Base-by-base conservation (phyloP, 2,113 vertebrate genomes). In the Danio rerio region DNA sequence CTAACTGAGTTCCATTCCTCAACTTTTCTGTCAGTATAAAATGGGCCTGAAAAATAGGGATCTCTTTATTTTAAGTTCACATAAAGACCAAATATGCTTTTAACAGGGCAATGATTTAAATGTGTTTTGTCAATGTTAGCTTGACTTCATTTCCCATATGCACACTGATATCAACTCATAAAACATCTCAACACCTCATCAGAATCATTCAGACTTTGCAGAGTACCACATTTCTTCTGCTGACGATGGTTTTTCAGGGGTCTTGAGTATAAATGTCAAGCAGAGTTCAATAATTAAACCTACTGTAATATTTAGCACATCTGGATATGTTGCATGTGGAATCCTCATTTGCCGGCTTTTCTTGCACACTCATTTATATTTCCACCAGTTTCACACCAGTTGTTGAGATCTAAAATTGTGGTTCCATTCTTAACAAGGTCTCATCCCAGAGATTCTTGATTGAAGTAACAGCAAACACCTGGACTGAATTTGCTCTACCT, bases 401-500 rank as follows among this genome's bases (percentile, higher is more conserved):
- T 74, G 62, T 72, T 82, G 42, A 74, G 52, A 74, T 45, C 18
- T 20, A 12, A 47, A 31, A 18, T 53, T 42, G 59, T 1, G 3
- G 62, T 20, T 81, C 73, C 47, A 61, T 13, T 81, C 76, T 78
- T 45, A 53, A 70, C 73, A 47, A 40, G 69, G 78, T 61, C 56
- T 61, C 82, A 77, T 15, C 75, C 68, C n/a, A 53, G 8, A 10
- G 56, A 42, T 42, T 65, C 65, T 73, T 45, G 58, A 80, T 42
- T 76, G 49, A 78, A 84, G 79, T 85, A 85, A 74, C 82, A 84
- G 83, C 84, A 84, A 87, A 88, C 89, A 91, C 84, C 87, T 89
- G 88, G 85, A 80, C 89, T 87, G 86, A 74, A 91, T 91, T 90
- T 81, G 84, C 70, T 87, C 87, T 87, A 89, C 80, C 63, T 91